Evolutionary conservation across 1,140 invertebrate species (phyloP), one percentile per base, ranked within the genome.

Genomic region (Aricia agestis): DNA sequence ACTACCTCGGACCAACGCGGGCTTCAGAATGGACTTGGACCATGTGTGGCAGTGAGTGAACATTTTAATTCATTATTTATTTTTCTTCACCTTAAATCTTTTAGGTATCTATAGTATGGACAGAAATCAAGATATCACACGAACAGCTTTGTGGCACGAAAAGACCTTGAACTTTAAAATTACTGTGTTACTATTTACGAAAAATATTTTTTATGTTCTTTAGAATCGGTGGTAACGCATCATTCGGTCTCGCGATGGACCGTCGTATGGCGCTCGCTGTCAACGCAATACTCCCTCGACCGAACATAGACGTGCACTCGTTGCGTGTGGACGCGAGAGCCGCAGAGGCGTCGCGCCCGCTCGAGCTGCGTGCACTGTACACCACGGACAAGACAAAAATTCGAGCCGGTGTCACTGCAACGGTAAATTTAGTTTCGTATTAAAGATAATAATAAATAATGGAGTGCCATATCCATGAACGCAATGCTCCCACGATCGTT

Each of bases 231-330:
- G 91, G 91, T 0, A 95, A 95, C 82, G 84, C 93, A 5, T 93
- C 93, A 9, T 78, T 94, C 25, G 89, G 90, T 5, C 78, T 93
- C 7, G 83, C 85, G 63, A 83, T 90, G 74, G 78, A 89, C 13
- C 85, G 92, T 32, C 92, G 93, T 31, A 77, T 94, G 1, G 92
- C 92, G 68, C 85, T 93, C 2, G 76, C 92, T 0, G 85, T 94
- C 0, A 91, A 93, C 73, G 81, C 94, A 0, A 93, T 93, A 67
- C 81, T 95, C 2, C 95, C 95, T 4, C 93, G 94, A 66, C 94
- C 93, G 1, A 92, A 94, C 71, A 91, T 93, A 19, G 94, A 95
- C 67, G 88, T 93, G 6, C 94, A 95, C 78, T 92, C 93, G 19
- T 72, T 95, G 1, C 83, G 90, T 57, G 80, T 94, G 17, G 82